Evolutionary conservation across 2,888 invertebrate genomes (phyloP).

Genomic region (Matsumyia berberina): DNA sequence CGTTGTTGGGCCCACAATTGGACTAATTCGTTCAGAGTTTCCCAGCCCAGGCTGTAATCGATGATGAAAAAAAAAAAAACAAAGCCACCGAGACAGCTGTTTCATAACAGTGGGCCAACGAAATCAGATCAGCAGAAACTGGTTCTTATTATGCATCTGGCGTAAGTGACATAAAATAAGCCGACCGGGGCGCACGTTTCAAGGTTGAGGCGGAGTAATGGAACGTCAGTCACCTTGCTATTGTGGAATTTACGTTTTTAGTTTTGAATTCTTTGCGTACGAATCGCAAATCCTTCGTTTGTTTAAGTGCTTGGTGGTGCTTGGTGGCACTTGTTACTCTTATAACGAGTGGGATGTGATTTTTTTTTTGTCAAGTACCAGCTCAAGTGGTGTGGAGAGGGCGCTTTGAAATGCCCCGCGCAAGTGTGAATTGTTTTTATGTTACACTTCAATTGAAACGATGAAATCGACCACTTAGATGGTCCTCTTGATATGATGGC

Average conservation of each 20-base stretch:
- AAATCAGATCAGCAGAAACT: conserved; percentile 36
- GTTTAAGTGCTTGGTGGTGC: not conserved
- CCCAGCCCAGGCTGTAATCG: conserved; percentile 1
- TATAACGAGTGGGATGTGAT: conserved; percentile 1
- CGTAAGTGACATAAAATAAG: conserved; percentile 23
- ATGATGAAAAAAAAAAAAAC: not conserved
- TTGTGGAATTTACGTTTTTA: conserved; percentile 20
- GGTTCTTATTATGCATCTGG: conserved; percentile 48
- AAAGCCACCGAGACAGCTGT: conserved; percentile 34
- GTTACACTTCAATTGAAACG: conserved; percentile 13
- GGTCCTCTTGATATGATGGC: conserved; percentile 4
- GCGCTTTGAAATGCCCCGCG: not conserved
- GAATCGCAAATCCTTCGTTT: conserved; percentile 15
- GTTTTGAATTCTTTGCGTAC: not conserved
- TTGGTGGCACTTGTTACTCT: not conserved
- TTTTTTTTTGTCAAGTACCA: conserved; percentile 4
- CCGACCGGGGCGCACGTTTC: conserved; percentile 9
- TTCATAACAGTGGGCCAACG: conserved; percentile 30
- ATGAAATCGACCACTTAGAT: conserved; percentile 17
- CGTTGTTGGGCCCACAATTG: conserved; percentile 29
- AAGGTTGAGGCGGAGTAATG: conserved; percentile 33
- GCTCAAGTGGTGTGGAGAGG: conserved; percentile 4
- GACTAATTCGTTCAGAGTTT: conserved; percentile 11
- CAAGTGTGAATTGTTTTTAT: conserved; percentile 28
- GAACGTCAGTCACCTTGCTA: conserved; percentile 20